Conservation (phyloP, 2,888 invertebrate genomes). For the Archips xylosteana region DNA sequence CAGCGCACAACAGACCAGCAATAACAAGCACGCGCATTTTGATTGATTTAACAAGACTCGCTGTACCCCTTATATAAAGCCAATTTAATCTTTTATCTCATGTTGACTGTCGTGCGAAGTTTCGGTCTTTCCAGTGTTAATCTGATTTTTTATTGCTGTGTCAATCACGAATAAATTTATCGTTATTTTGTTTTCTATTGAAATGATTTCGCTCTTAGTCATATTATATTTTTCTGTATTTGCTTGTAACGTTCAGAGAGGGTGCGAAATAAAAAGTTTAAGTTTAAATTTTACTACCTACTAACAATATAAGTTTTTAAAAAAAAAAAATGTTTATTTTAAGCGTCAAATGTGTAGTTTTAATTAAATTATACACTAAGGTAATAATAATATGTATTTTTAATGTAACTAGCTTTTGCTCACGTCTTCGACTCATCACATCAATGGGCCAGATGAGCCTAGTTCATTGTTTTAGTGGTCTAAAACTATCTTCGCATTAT, state of each 20-base stretch:
- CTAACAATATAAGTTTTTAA: too few species aligned
- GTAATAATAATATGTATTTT: too few species aligned
- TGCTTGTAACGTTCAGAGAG: background rate
- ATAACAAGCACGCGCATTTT: constrained; percentile 57
- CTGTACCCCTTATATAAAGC: constrained; percentile 47
- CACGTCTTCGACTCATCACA: too few species aligned
- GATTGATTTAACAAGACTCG: constrained; percentile 35
- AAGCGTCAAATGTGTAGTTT: too few species aligned
- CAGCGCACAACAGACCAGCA: constrained; percentile 50
- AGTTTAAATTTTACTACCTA: too few species aligned
- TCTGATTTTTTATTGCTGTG: constrained; percentile 47
- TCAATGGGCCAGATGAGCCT: too few species aligned
- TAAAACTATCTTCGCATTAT: too few species aligned
- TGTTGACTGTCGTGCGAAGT: background rate
- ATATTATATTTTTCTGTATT: background rate
- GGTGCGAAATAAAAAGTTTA: too few species aligned
- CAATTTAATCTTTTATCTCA: constrained; percentile 34
- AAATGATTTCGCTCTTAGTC: background rate
- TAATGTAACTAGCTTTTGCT: too few species aligned
- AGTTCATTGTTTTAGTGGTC: too few species aligned
- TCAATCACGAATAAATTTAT: constrained; percentile 28
- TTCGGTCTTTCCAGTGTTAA: constrained; percentile 32
- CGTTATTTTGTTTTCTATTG: background rate
- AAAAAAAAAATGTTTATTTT: too few species aligned
- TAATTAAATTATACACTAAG: too few species aligned